phyloP scores from a whole-genome alignment of 1,140 invertebrate genomes.

The Diabrotica undecimpunctata region DNA sequence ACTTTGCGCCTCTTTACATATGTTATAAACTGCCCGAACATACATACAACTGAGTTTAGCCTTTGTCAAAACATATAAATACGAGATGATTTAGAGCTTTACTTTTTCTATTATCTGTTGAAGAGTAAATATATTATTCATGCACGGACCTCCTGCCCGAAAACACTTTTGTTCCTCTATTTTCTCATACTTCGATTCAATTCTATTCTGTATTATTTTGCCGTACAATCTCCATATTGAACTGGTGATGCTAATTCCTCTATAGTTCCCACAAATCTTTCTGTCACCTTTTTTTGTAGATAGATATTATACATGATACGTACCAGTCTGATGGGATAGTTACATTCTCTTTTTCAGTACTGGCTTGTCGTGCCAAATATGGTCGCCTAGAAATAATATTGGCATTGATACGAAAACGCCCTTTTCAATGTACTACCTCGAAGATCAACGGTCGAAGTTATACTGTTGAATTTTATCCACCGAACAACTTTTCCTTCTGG shows the following conservation, averaged over 20 bases:
- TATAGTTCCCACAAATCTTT: not conserved
- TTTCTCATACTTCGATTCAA: too few relatives aligned
- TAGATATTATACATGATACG: not conserved
- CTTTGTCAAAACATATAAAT: not conserved
- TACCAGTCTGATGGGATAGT: not conserved
- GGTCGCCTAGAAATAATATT: too few relatives aligned
- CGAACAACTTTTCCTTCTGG: too few relatives aligned
- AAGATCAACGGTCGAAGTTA: too few relatives aligned
- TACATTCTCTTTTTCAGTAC: too few relatives aligned
- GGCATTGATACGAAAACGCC: too few relatives aligned
- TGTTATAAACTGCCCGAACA: slow-evolving; percentile 2
- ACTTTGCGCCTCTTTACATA: not conserved
- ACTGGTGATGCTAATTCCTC: not conserved
- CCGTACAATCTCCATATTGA: not conserved
- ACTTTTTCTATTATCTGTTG: not conserved
- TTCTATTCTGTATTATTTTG: not conserved
- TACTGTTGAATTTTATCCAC: too few relatives aligned
- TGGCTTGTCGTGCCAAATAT: too few relatives aligned
- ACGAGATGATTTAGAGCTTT: not conserved
- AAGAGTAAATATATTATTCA: not conserved
- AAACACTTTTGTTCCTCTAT: not conserved
- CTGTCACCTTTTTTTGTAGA: not conserved
- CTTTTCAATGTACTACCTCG: too few relatives aligned
- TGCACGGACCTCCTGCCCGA: not conserved
- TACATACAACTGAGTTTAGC: not conserved